Evolutionary conservation across 1,140 invertebrate genomes (phyloP).

Genomic region (Drosophila mayri): DNA sequence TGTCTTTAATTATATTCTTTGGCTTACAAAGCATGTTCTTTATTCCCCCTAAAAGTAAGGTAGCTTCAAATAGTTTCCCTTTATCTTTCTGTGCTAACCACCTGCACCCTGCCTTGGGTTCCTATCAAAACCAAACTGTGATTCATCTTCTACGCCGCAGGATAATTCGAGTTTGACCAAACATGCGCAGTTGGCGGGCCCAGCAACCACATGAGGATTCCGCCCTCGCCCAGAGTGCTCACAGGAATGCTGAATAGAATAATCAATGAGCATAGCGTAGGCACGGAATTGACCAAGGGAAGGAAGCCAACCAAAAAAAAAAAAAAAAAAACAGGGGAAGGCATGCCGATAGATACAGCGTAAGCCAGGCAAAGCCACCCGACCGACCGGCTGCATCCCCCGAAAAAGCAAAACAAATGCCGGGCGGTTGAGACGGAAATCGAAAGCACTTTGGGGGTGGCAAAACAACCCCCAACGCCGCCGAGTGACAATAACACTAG

Average conservation of each 20-base stretch:
- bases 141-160: conserved; percentile 69
- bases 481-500: conserved; percentile 7
- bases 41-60: not conserved
- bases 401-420: conserved; percentile 46
- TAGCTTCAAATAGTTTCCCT: not conserved
- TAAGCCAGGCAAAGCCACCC: conserved; percentile 11
- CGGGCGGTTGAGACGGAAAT: conserved; percentile 3
- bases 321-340: conserved; percentile 49
- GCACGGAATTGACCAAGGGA: conserved; percentile 68
- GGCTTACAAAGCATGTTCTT: fast-evolving
- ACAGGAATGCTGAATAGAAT: conserved; percentile 60
- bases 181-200: conserved; percentile 54
- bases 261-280: conserved; percentile 69
- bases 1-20: too few species aligned
- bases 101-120: not conserved
- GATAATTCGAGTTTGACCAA: conserved; percentile 22
- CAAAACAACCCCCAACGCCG: conserved; percentile 20
- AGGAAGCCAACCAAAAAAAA: conserved; percentile 79
- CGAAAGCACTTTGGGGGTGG: conserved; percentile 44
- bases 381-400: conserved; percentile 42
- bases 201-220: conserved; percentile 56
- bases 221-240: conserved; percentile 37
- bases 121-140: conserved; percentile 13
- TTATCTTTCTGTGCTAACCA: not conserved
- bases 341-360: conserved; percentile 75